Conservation (phyloP, 2,113 vertebrate species). For the Corydoras sp. region DNA sequence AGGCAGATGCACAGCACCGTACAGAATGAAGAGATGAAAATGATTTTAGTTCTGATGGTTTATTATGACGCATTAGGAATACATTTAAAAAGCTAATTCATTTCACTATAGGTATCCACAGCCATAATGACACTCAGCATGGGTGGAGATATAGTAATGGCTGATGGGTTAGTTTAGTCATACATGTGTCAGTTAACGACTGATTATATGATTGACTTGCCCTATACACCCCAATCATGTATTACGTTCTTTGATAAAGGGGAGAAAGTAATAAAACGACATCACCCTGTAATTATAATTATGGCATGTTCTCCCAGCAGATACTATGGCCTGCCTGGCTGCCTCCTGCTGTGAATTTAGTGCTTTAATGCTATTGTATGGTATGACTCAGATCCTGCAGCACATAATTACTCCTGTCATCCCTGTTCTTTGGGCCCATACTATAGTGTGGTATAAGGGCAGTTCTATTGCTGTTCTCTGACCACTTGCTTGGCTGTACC, state of each 20-base stretch:
- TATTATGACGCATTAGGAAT: slow-evolving; percentile 41
- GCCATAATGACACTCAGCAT: slow-evolving; percentile 4
- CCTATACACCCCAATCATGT: slow-evolving; percentile 37
- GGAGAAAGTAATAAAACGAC: slow-evolving; percentile 26
- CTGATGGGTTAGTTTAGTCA: slow-evolving; percentile 36
- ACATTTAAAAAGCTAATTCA: slow-evolving; percentile 38
- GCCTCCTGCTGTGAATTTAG: background rate
- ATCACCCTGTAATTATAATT: slow-evolving; percentile 33
- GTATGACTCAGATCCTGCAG: slow-evolving; percentile 8
- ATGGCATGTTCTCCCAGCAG: slow-evolving; percentile 14
- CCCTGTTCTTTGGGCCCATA: slow-evolving; percentile 20
- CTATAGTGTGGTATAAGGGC: background rate
- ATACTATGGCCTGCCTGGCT: slow-evolving; percentile 9
- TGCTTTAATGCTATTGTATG: background rate
- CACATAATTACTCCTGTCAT: slow-evolving; percentile 30
- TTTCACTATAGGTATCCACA: slow-evolving; percentile 32
- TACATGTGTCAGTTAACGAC: slow-evolving; percentile 38
- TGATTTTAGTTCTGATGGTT: slow-evolving; percentile 23
- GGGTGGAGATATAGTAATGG: slow-evolving; percentile 13
- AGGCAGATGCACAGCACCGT: slow-evolving; percentile 21
- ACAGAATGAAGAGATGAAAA: slow-evolving; percentile 30
- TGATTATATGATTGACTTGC: slow-evolving; percentile 45
- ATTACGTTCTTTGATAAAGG: slow-evolving; percentile 32
- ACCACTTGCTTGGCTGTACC: slow-evolving; percentile 8
- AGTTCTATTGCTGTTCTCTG: slow-evolving; percentile 9